Percentiles rank a stretch among this genome's conserved stretches.
Conservation (phyloP, 1,140 invertebrate genomes). For the Orchesella cincta region DNA sequence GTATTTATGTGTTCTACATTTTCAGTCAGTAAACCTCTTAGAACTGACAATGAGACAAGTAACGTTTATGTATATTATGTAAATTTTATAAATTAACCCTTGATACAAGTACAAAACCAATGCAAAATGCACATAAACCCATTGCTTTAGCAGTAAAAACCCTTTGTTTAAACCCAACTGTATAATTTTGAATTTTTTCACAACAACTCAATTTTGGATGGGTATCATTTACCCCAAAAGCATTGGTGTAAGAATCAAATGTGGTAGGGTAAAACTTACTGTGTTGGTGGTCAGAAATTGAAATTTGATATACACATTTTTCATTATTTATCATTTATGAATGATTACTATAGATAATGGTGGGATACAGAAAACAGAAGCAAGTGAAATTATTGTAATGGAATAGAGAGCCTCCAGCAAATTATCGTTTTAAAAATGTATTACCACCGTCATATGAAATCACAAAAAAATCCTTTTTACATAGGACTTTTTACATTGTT, state of each 20-base stretch:
- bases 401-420: conserved; percentile 43
- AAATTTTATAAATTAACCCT: too few species aligned
- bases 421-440: conserved; percentile 47
- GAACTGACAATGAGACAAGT: too few species aligned
- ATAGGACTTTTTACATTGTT: background rate
- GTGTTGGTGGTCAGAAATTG: background rate
- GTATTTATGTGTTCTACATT: too few species aligned
- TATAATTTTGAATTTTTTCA: too few species aligned
- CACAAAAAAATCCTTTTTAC: background rate
- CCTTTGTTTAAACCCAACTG: background rate
- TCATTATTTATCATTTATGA: background rate
- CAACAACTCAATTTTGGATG: too few species aligned
- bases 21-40: too few species aligned
- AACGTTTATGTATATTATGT: too few species aligned
- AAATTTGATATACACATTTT: background rate
- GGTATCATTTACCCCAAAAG: too few species aligned
- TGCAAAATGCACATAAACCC: background rate
- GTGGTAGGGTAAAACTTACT: background rate
- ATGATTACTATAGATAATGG: background rate
- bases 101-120: too few species aligned
- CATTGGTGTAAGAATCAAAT: background rate
- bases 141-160: background rate
- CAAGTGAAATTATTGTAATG: conserved; percentile 43
- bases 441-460: background rate
- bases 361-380: background rate